Evolutionary conservation across 1,140 invertebrate genomes (phyloP).

Genomic region (Meloidogyne floridensis): DNA sequence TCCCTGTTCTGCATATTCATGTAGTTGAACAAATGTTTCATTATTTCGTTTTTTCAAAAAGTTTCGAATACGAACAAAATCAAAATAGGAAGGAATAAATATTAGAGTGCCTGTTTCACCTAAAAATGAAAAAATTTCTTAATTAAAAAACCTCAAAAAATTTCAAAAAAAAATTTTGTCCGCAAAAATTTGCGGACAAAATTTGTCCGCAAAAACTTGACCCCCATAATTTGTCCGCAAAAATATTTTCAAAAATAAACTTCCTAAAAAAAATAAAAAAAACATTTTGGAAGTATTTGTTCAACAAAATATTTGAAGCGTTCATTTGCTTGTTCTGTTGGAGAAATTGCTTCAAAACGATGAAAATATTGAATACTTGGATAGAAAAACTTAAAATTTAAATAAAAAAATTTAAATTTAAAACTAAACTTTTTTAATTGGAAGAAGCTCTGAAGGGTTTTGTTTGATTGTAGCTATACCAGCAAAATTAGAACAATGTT

Average conservation of each 20-base stretch:
- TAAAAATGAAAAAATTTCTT: slow-evolving; percentile 11
- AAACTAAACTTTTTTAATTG: slow-evolving; percentile 6
- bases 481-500: slow-evolving; percentile 72
- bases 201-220: no score
- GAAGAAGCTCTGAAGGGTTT: slow-evolving; percentile 26
- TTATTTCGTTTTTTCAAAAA: slow-evolving; percentile 72
- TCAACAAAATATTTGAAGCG: slow-evolving; percentile 82
- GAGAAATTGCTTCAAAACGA: slow-evolving; percentile 71
- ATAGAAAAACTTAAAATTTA: slow-evolving; percentile 54
- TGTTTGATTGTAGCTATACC: slow-evolving; percentile 46
- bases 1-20: slow-evolving; percentile 72
- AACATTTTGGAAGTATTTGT: slow-evolving; percentile 49
- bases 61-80: slow-evolving; percentile 87
- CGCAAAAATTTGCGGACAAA: no score
- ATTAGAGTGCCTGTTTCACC: slow-evolving; percentile 77
- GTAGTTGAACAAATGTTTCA: slow-evolving; percentile 64
- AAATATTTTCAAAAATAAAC: no score
- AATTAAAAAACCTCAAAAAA: no score
- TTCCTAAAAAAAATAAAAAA: not conserved
- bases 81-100: slow-evolving; percentile 91
- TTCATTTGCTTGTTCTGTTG: slow-evolving; percentile 74
- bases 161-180: no score
- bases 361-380: slow-evolving; percentile 72
- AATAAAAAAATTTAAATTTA: slow-evolving; percentile 61
- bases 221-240: no score